phyloP scores from a whole-genome alignment of 2,113 vertebrate genomes.

The Rattus rattus region DNA sequence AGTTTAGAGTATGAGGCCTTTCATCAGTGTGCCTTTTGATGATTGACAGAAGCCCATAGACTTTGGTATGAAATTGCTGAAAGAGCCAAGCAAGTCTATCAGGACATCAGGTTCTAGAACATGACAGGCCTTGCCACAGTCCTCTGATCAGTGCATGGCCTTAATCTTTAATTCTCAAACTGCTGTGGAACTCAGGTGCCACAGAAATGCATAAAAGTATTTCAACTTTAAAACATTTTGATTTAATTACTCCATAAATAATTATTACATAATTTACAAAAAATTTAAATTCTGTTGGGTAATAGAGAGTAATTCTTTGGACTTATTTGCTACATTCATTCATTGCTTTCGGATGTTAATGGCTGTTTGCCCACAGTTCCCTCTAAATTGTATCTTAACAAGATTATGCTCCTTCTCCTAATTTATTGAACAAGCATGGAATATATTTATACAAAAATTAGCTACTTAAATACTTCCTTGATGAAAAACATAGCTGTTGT shows the following conservation, averaged over 20 bases:
- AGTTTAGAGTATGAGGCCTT: accelerated
- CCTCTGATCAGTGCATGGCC: not conserved
- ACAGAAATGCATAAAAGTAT: constrained; percentile 9
- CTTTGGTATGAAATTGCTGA: constrained; percentile 10
- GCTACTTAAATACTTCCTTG: constrained; percentile 84
- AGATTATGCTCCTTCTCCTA: constrained; percentile 89
- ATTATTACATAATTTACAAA: constrained; percentile 83
- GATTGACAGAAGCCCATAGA: not conserved
- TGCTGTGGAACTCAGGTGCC: not conserved
- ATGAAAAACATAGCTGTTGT: constrained; percentile 84
- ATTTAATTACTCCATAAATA: constrained; percentile 64
- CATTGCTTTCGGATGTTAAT: constrained; percentile 85
- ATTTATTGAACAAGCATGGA: constrained; percentile 87
- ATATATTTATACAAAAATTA: constrained; percentile 88
- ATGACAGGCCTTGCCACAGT: not conserved
- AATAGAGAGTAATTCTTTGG: constrained; percentile 89
- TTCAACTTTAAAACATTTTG: constrained; percentile 39
- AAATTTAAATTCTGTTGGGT: constrained; percentile 84
- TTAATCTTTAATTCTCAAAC: not conserved
- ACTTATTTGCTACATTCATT: constrained; percentile 74
- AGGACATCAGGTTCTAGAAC: not conserved
- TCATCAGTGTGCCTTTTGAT: not conserved
- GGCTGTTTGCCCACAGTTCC: constrained; percentile 87
- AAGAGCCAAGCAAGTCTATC: not conserved
- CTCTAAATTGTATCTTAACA: constrained; percentile 88